Evolutionary conservation across 2,888 invertebrate species (phyloP).

Genomic region (Stenchaetothrips biformis): DNA sequence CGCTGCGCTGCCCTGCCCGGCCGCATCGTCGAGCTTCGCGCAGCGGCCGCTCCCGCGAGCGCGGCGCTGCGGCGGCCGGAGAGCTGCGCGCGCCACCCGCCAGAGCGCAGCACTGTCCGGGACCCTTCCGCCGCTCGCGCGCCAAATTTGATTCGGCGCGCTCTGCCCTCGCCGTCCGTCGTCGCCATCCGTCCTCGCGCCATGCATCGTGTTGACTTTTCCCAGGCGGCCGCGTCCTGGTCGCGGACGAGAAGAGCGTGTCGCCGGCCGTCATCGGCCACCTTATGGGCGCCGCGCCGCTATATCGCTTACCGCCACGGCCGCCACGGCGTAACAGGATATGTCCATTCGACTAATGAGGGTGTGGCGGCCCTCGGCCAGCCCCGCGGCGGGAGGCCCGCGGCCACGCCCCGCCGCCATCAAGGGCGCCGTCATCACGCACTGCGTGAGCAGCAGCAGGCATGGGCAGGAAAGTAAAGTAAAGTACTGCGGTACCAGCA

Average conservation of each 20-base stretch:
- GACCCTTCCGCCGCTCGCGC: background rate
- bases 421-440: background rate
- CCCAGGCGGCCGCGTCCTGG: background rate
- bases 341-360: background rate
- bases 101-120: conserved; percentile 8
- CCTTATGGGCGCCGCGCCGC: background rate
- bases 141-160: background rate
- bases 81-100: background rate
- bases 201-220: background rate
- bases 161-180: background rate
- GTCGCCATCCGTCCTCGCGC: background rate
- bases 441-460: background rate
- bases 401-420: background rate
- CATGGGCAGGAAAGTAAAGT: too few species aligned
- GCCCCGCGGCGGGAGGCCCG: background rate
- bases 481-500: too few species aligned
- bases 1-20: background rate
- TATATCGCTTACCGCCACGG: background rate
- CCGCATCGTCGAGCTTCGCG: background rate
- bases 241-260: background rate
- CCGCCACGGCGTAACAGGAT: background rate
- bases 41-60: background rate
- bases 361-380: background rate
- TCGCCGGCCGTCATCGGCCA: background rate
- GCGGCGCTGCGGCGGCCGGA: conserved; percentile 5